phyloP scores from a whole-genome alignment of 2,113 vertebrate species.

The Alexandromys fortis region DNA sequence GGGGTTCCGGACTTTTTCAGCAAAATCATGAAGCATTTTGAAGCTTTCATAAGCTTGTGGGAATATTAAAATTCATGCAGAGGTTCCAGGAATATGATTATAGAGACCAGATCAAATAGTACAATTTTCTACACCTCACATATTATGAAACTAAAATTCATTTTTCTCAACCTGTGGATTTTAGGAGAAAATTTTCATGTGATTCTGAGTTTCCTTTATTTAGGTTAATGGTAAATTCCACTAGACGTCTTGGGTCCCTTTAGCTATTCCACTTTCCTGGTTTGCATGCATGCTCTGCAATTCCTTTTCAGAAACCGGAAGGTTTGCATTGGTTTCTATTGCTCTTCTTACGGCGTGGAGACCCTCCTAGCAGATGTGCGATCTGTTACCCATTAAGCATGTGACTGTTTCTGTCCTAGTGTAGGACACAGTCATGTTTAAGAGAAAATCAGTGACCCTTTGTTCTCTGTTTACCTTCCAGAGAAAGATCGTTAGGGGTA shows the following conservation, averaged over 20 bases:
- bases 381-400: neutral
- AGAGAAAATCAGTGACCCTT: neutral
- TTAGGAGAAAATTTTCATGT: conserved; percentile 34
- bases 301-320: conserved; percentile 35
- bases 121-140: neutral
- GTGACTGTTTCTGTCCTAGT: conserved; percentile 32
- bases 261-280: conserved; percentile 53
- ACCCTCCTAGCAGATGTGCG: neutral
- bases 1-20: conserved; percentile 9
- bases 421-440: neutral
- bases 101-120: neutral
- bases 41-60: conserved; percentile 28
- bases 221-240: conserved; percentile 27
- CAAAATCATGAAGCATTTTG: neutral
- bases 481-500: neutral
- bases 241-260: conserved; percentile 11
- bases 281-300: conserved; percentile 53
- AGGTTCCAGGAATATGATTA: neutral
- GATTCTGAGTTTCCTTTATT: conserved; percentile 26
- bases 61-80: neutral
- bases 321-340: neutral
- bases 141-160: conserved; percentile 26
- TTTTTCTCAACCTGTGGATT: conserved; percentile 3
- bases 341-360: neutral
- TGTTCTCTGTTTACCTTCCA: conserved; percentile 18